Evolutionary conservation across 2,113 vertebrate species (phyloP), one percentile per base, ranked within the genome.

Genomic region (Anser cygnoides): DNA sequence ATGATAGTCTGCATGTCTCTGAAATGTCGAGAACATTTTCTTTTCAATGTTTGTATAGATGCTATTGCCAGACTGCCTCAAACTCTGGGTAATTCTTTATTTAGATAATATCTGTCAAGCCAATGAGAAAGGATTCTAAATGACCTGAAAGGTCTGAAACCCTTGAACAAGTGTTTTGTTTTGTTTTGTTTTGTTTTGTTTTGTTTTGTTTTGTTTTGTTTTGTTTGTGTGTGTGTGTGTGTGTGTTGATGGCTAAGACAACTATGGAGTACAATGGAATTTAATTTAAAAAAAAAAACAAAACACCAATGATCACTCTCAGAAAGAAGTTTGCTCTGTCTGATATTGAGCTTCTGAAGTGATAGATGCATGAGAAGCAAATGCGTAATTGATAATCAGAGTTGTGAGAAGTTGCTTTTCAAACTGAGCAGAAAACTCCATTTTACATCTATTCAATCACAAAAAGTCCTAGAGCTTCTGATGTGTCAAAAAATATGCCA

Each of bases 1-100:
- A 84, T 23, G 10, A 55, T 31, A 26, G 35, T 71, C 43, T 58
- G 59, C 35, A 49, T 3, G 3, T 12, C 54, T 96, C 84, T 58
- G 72, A 87, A 96, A 87, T 89, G 23, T 87, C 87, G 84, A 68
- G 52, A 68, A 23, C 10, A 39, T 33, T 89, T 96, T 91, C 66
- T 13, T 89, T 90, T 72, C 43, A 39, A 3, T 87, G 12, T 86
- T 90, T 85, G 9, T 44, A 25, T 35, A 76, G 71, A 58, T 44
- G 21, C 9, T 21, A 67, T 49, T 83, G 28, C 11, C 78, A 90
- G 59, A 58, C 41, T 70, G 15, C 41, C 73, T 92, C 26, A 57
- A 65, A 91, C 44, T 89, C 78, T 62, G 37, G 21, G 5, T 66
- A 79, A 68, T 82, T 75, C 66, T 73, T 91, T 82, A 61, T 15